These are phyloP conservation scores for Galeruca laticollis DNA, from an alignment of 2,888 invertebrate genomes.

Conservation along the genomic window DNA sequence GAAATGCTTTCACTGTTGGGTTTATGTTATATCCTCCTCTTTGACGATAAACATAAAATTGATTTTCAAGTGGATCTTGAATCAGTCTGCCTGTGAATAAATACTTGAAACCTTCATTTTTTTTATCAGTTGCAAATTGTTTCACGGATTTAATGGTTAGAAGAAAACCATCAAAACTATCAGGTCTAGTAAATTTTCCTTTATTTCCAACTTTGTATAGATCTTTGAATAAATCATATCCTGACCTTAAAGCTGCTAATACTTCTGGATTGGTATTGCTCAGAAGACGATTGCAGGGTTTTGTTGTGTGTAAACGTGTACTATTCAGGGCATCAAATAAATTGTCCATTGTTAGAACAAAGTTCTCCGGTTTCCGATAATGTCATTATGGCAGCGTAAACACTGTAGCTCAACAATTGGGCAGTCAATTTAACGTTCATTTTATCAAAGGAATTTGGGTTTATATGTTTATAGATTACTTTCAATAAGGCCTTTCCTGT, in stretches of 20 bases:
- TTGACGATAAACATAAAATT: no score
- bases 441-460: no score
- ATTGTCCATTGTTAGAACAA: constrained; percentile 16
- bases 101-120: neutral
- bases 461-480: no score
- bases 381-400: constrained; percentile 10
- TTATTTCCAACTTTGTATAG: no score
- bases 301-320: no score
- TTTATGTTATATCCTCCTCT: no score
- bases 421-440: no score
- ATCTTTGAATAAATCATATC: constrained; percentile 18
- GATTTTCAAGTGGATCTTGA: no score
- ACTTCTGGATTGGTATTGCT: constrained; percentile 20
- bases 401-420: constrained; percentile 20
- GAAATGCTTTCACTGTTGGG: no score
- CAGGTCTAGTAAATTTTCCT: neutral
- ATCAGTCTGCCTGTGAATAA: no score
- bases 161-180: no score
- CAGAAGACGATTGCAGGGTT: constrained; percentile 19
- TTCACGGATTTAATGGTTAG: constrained; percentile 17
- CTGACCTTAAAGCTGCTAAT: constrained; percentile 6
- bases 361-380: constrained; percentile 4
- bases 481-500: no score
- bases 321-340: constrained; percentile 27
- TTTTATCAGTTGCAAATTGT: constrained; percentile 6